Base-by-base conservation (phyloP, 2,888 invertebrate genomes). In the Zonitis immaculata region DNA sequence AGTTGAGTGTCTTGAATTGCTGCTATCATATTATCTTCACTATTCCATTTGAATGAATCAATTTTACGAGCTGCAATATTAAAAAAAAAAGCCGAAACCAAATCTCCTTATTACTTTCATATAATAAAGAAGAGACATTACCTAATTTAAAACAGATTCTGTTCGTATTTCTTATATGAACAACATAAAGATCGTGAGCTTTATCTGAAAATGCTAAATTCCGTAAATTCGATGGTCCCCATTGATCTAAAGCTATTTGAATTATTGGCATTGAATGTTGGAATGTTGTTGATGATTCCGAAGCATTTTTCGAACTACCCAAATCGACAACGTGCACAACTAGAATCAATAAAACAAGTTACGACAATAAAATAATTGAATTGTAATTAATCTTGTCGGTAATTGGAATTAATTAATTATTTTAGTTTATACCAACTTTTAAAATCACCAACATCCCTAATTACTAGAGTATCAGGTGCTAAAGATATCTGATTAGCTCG, bases 241-340 rank as follows among this genome's bases (percentile, higher is more conserved):
- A 86, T 70, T 95, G 90, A 72, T 94, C 94, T 42, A 97, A 77
- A 0, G 90, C 86, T 12, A 98, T 78, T 66, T 88, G 87, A 2
- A 85, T 81, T n/a, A 98, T 83, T 22, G 87, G 88, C 70, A 88
- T 83, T 67, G 84, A 82, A 71, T 94, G 93, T 9, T 80, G 79
- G 52, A 95, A 77, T 4, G 88, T 85, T 39, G 88, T 86, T 0
- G 86, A 84, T 54, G 91, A 88, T 51, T 84, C 86, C 3, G 84
- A 81, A 47, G 85, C 81, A 47, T 88, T 83, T 48, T 87, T 83
- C 64, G 91, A 86, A 77, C 88, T 64, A 0, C 84, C 82, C 1
- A 95, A 79, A 69, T 98, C 96, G 67, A 95, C 88, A 0, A 95
- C 80, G 68, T 94, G 89, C 22, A 96, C 80, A 51, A 86, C 89